Conservation (phyloP, 2,888 invertebrate species). For the Ectemnius cavifrons region DNA sequence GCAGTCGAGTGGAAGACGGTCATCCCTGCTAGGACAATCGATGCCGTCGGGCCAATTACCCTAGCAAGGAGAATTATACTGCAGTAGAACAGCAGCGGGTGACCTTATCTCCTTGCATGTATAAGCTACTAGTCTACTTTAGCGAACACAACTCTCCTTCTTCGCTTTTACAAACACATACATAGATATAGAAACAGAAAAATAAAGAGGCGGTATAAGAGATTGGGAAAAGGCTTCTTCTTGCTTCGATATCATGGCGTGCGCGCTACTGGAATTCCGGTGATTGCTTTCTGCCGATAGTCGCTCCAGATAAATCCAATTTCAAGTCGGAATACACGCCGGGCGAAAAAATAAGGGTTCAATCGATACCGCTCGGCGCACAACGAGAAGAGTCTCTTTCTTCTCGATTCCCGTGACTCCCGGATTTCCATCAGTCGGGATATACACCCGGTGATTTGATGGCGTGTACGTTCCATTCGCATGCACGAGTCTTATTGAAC, state of each 20-base stretch:
- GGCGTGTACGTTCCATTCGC: no score
- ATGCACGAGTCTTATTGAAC: no score
- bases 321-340: neutral
- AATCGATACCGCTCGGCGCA: neutral
- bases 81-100: constrained; percentile 27
- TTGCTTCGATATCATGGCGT: constrained; percentile 24
- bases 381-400: neutral
- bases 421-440: no score
- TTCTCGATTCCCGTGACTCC: neutral
- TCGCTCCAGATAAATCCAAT: neutral
- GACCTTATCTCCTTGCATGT: constrained; percentile 11
- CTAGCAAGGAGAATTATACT: constrained; percentile 43
- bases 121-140: neutral
- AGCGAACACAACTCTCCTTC: no score
- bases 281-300: constrained; percentile 29
- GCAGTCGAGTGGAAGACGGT: constrained; percentile 26
- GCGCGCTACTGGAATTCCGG: constrained; percentile 13
- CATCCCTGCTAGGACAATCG: constrained; percentile 59
- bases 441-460: no score
- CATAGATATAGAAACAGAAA: no score
- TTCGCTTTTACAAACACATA: no score
- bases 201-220: no score
- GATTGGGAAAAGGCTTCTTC: constrained; percentile 11
- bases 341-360: constrained; percentile 1
- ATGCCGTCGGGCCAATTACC: constrained; percentile 58